Evolutionary conservation across 2,888 invertebrate genomes (phyloP).

Genomic region (Tethea ocularis): DNA sequence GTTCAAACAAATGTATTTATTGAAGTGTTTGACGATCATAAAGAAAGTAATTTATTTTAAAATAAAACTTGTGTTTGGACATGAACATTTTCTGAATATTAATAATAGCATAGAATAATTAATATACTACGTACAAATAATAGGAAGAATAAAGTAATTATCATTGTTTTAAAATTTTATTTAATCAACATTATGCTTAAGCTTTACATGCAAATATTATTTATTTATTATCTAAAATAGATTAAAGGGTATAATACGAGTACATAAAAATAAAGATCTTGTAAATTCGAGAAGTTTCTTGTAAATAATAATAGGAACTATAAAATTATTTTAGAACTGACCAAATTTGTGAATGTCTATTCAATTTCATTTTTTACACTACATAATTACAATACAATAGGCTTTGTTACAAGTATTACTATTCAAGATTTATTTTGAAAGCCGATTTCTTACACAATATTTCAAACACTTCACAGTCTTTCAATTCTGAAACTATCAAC

Average conservation of each 20-base stretch:
- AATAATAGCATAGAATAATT: too few relatives aligned
- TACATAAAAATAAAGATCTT: slow-evolving; percentile 26
- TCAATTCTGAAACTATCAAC: neutral
- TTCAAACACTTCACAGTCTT: neutral
- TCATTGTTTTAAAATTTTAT: slow-evolving; percentile 17
- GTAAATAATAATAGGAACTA: slow-evolving; percentile 37
- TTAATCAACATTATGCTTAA: slow-evolving; percentile 15
- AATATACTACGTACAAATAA: too few relatives aligned
- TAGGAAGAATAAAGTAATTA: neutral
- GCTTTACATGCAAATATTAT: slow-evolving; percentile 37
- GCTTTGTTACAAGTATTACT: neutral
- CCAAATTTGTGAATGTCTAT: neutral
- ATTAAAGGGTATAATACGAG: slow-evolving; percentile 21
- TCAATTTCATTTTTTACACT: neutral
- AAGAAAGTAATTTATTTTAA: too few relatives aligned
- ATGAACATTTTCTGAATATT: too few relatives aligned
- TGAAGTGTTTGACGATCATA: too few relatives aligned
- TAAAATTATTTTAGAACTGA: slow-evolving; percentile 1
- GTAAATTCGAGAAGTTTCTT: slow-evolving; percentile 40
- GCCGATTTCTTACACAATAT: neutral
- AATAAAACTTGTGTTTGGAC: too few relatives aligned
- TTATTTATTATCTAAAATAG: neutral
- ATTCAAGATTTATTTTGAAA: neutral
- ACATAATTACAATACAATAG: neutral
- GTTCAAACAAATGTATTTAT: too few relatives aligned